phyloP scores from a whole-genome alignment of 2,888 invertebrate species.

The Clostera curtula region DNA sequence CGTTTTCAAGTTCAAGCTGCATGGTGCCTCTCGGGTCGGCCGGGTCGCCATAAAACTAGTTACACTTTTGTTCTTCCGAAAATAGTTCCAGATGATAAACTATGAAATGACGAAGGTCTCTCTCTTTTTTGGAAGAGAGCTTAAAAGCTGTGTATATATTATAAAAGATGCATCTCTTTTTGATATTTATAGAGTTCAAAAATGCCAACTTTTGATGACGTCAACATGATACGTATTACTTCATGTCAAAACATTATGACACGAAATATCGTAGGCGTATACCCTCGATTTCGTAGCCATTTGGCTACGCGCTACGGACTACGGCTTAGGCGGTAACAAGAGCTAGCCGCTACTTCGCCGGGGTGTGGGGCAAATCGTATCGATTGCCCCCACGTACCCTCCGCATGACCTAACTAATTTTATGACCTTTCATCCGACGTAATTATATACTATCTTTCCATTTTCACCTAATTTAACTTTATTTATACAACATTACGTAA shows the following conservation, averaged over 20 bases:
- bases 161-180: too few species aligned
- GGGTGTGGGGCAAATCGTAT: conserved; percentile 36
- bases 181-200: too few species aligned
- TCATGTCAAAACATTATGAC: too few species aligned
- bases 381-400: conserved; percentile 41
- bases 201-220: too few species aligned
- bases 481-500: too few species aligned
- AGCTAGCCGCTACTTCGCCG: conserved; percentile 44
- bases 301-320: conserved; percentile 27
- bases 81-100: too few species aligned
- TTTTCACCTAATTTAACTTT: too few species aligned
- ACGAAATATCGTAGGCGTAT: conserved; percentile 19
- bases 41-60: conserved; percentile 2
- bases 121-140: too few species aligned
- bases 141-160: too few species aligned
- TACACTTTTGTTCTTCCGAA: neutral
- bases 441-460: neutral
- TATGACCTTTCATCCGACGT: conserved; percentile 15
- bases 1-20: conserved; percentile 64
- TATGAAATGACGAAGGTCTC: too few species aligned
- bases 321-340: conserved; percentile 46
- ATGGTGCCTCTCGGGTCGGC: conserved; percentile 4
- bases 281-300: conserved; percentile 21
- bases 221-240: too few species aligned
- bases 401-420: conserved; percentile 35